These are phyloP conservation scores for Drosophila ficusphila DNA, from an alignment of 1,140 invertebrate species.

Conservation along the genomic window DNA sequence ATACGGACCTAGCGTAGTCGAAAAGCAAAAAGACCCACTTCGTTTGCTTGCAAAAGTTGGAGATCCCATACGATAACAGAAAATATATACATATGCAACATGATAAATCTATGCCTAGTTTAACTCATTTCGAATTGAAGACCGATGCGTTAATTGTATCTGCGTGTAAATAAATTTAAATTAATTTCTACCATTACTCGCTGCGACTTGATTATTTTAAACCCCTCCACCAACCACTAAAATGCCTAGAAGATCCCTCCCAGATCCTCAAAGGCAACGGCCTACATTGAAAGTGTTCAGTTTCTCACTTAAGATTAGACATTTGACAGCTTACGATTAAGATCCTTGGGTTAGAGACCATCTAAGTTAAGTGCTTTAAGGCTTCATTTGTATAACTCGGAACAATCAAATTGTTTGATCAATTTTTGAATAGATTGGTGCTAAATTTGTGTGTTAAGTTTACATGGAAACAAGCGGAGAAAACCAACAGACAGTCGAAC, in stretches of 20 bases:
- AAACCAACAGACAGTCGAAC: conserved; percentile 20
- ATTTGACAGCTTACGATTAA: conserved; percentile 27
- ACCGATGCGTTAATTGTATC: conserved; percentile 75
- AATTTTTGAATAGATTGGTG: conserved; percentile 83
- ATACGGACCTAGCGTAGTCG: conserved; percentile 60
- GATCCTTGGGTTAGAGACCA: conserved; percentile 33
- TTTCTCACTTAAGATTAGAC: conserved; percentile 35
- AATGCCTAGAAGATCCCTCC: not conserved
- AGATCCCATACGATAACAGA: conserved; percentile 24
- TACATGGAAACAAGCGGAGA: conserved; percentile 36
- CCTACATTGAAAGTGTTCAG: conserved; percentile 42
- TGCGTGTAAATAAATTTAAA: conserved; percentile 81
- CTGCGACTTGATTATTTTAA: conserved; percentile 61
- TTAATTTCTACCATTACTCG: conserved; percentile 66
- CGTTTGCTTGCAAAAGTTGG: conserved; percentile 64
- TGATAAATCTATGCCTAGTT: conserved; percentile 36
- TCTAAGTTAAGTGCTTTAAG: conserved; percentile 67
- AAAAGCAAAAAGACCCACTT: conserved; percentile 77
- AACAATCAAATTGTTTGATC: conserved; percentile 82
- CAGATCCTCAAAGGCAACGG: not conserved
- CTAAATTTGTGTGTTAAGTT: conserved; percentile 80
- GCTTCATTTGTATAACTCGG: conserved; percentile 78
- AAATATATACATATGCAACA: conserved; percentile 14
- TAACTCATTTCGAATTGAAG: conserved; percentile 49
- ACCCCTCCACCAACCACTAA: not conserved